phyloP scores from a whole-genome alignment of 2,113 vertebrate species.

The Tauraco erythrolophus region DNA sequence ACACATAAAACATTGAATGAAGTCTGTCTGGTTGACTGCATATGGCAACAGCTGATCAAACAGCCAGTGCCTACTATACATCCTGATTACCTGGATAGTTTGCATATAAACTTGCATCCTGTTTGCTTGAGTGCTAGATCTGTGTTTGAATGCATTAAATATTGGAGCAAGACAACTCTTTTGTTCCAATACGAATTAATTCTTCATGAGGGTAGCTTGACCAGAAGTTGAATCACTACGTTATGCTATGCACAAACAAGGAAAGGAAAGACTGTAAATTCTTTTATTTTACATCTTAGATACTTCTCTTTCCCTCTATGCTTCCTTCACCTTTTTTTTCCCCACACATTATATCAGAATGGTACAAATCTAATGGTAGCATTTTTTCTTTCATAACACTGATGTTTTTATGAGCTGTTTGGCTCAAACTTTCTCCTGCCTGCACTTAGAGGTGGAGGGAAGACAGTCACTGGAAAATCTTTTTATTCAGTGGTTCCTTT shows the following conservation, averaged over 20 bases:
- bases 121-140: conserved; percentile 35
- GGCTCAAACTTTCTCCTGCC: not conserved
- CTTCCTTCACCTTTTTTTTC: not conserved
- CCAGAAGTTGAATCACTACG: not conserved
- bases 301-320: not conserved
- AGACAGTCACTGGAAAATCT: not conserved
- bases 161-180: not conserved
- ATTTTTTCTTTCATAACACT: not conserved
- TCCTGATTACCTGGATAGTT: conserved; percentile 43
- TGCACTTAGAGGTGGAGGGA: not conserved
- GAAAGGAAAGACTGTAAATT: not conserved
- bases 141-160: not conserved
- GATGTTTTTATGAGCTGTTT: not conserved
- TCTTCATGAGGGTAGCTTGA: not conserved
- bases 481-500: not conserved
- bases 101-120: not conserved
- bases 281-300: not conserved
- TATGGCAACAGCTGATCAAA: conserved; percentile 67
- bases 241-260: not conserved
- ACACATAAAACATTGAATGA: not conserved
- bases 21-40: not conserved
- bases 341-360: not conserved
- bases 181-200: conserved; percentile 17
- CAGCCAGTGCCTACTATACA: conserved; percentile 25
- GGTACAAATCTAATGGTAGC: not conserved